Evolutionary conservation across 1,140 invertebrate genomes (phyloP), one percentile per base, ranked within the genome.

Genomic region (Coelopa frigida): DNA sequence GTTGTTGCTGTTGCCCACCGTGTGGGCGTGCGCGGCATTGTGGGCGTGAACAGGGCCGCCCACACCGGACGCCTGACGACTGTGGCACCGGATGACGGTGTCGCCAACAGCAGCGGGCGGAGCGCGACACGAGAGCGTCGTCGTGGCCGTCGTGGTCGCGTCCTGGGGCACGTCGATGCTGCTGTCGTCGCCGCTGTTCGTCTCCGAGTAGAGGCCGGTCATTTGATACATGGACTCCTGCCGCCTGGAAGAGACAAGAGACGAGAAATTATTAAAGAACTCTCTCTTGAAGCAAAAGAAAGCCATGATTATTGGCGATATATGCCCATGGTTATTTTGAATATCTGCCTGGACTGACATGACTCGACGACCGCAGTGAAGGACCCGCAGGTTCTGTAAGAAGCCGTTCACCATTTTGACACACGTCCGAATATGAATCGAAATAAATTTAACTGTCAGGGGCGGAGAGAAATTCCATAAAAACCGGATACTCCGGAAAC

Each of bases 161-260:
- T 59, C 59, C 14, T 58, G 52, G n/a, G 50, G 54, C 15, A 55
- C 66, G 49, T 73, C 73, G 44, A 71, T 67, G 48, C 68, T 72
- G 38, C 69, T 73, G 43, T 73, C 77, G 46, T 76, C 77, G 44
- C 72, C 72, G 40, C 74, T 75, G 23, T 77, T 74, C 12, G 77
- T 78, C 53, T 87, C 84, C 35, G 83, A 82, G 61, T 88, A 88
- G 14, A 88, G 73, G n/a, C 85, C 85, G 17, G 85, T 88, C 84
- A 88, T 86, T 24, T 84, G 82, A 68, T 88, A 88, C 83, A 87
- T 87, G 53, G 84, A 86, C 68, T 88, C 85, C 74, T 87, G 85
- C 59, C 84, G 77, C 58, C 84, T 78, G 54, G 14, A 42, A 53
- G 14, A 14, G 10, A 44, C n/a, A 7, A 22, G 4, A 1, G 32